Percentiles rank a stretch among this genome's conserved stretches.
phyloP scores from a whole-genome alignment of 1,140 invertebrate species.

The Lasioglossum albipes region DNA sequence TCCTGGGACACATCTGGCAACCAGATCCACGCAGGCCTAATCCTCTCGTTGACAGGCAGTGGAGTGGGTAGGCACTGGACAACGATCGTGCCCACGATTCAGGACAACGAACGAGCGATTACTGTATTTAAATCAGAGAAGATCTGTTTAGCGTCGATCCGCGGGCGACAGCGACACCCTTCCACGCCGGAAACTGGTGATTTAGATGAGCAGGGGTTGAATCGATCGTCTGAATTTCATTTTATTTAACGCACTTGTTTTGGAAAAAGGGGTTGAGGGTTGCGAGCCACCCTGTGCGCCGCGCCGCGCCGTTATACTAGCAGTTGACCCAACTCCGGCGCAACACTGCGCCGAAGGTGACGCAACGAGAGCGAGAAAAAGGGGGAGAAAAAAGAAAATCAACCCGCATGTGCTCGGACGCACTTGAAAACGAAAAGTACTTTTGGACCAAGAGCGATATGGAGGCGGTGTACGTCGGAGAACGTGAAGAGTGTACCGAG shows the following conservation, averaged over 20 bases:
- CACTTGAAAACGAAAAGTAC: slow-evolving; percentile 71
- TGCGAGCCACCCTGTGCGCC: not conserved
- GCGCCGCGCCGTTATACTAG: not conserved
- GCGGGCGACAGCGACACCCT: too few relatives aligned
- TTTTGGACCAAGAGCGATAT: slow-evolving; percentile 62
- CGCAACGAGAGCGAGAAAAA: slow-evolving; percentile 25
- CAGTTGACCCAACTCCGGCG: slow-evolving; percentile 21
- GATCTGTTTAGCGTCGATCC: too few relatives aligned
- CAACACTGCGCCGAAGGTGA: slow-evolving; percentile 25
- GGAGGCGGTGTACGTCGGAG: slow-evolving; percentile 45
- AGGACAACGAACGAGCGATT: too few relatives aligned
- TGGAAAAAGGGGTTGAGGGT: not conserved
- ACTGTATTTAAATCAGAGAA: too few relatives aligned
- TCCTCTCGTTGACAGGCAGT: too few relatives aligned
- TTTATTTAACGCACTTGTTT: not conserved
- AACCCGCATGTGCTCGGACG: slow-evolving; percentile 69
- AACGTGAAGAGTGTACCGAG: slow-evolving; percentile 53
- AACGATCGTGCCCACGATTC: too few relatives aligned
- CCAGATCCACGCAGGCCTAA: too few relatives aligned
- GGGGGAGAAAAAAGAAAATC: slow-evolving; percentile 59
- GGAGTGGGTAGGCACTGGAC: too few relatives aligned
- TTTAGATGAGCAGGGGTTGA: too few relatives aligned
- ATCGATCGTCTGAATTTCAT: not conserved
- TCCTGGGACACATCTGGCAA: too few relatives aligned
- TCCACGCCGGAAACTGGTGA: too few relatives aligned